A percentile compares a stretch with the other conserved stretches of the same genome.
Evolutionary conservation across 1,140 invertebrate species (phyloP).

Genomic region (Samia ricini): DNA sequence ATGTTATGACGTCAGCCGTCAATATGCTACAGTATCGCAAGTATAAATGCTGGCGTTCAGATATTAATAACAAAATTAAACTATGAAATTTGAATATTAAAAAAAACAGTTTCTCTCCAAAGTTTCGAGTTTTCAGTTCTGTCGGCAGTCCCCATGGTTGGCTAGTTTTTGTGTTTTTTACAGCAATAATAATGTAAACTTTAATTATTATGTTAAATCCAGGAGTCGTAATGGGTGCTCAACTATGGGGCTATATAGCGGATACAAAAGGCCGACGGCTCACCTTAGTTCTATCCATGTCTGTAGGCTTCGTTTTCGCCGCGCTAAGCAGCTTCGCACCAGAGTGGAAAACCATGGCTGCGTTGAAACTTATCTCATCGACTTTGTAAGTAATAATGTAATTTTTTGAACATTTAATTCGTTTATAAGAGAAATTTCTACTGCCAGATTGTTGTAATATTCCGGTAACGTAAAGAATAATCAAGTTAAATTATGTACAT

Average conservation of each 20-base stretch:
- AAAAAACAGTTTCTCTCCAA: no score
- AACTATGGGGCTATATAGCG: conserved; percentile 87
- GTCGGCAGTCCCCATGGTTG: no score
- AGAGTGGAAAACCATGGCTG: conserved; percentile 60
- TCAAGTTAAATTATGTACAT: not conserved
- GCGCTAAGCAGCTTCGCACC: conserved; percentile 81
- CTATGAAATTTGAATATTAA: no score
- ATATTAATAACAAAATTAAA: no score
- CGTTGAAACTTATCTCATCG: conserved; percentile 58
- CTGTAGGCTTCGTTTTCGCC: conserved; percentile 82
- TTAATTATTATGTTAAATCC: conserved; percentile 5
- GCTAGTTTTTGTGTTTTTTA: no score
- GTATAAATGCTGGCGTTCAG: no score
- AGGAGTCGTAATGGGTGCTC: conserved; percentile 61
- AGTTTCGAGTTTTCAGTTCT: no score
- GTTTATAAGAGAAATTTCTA: not conserved
- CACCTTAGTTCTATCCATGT: conserved; percentile 83
- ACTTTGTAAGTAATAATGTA: conserved; percentile 56
- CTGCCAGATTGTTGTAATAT: no score
- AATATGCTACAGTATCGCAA: no score
- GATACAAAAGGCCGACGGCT: conserved; percentile 85
- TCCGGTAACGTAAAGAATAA: no score
- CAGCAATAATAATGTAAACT: no score
- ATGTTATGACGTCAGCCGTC: no score
- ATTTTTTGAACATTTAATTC: not conserved